Evolutionary conservation across 2,888 invertebrate genomes (phyloP).

Genomic region (Saturnia japonica): DNA sequence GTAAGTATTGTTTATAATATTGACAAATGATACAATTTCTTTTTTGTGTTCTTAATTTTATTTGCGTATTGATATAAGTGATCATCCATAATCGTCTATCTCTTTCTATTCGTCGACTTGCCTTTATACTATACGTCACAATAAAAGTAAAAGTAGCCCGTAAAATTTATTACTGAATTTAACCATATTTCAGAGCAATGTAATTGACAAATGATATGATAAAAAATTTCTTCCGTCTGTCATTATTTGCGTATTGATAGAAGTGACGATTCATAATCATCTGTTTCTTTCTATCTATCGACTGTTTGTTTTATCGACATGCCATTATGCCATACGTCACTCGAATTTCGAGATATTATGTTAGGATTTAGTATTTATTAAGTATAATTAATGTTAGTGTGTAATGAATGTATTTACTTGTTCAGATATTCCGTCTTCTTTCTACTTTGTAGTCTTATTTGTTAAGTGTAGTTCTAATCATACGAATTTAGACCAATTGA

Average conservation of each 20-base stretch:
- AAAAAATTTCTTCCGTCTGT: too few relatives aligned
- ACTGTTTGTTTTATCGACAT: not conserved
- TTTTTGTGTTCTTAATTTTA: too few relatives aligned
- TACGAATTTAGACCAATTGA: not conserved
- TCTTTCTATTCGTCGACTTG: too few relatives aligned
- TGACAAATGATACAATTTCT: too few relatives aligned
- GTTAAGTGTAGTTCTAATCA: not conserved
- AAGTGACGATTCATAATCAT: too few relatives aligned
- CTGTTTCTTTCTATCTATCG: not conserved
- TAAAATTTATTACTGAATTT: too few relatives aligned
- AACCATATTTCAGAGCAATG: not conserved
- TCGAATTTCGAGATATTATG: not conserved
- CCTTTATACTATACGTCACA: too few relatives aligned
- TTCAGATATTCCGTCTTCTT: not conserved
- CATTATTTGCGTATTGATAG: not conserved
- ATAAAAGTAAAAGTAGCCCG: too few relatives aligned
- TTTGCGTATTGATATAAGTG: too few relatives aligned
- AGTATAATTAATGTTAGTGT: not conserved
- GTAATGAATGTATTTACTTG: not conserved
- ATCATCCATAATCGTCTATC: too few relatives aligned
- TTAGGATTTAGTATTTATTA: not conserved
- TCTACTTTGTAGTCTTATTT: not conserved
- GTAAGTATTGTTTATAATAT: too few relatives aligned
- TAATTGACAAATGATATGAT: not conserved
- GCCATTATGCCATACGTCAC: not conserved